Evolutionary conservation across 2,888 invertebrate genomes (phyloP).

Genomic region (Aethes cnicana): DNA sequence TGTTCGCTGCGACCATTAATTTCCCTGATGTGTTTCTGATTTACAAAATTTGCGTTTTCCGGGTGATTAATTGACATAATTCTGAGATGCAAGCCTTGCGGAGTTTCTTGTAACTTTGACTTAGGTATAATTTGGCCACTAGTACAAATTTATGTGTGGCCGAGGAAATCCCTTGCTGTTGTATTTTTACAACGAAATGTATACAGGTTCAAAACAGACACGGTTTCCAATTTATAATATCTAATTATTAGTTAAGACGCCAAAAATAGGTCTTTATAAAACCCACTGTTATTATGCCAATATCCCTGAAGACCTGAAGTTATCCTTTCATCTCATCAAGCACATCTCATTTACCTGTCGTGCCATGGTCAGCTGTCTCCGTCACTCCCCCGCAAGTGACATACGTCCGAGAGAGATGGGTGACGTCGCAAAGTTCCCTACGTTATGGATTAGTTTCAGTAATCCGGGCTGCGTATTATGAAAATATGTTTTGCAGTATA

Average conservation of each 20-base stretch:
- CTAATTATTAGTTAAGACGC: too few relatives aligned
- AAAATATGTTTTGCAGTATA: not conserved
- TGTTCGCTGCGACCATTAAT: conserved; percentile 16
- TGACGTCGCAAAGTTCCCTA: not conserved
- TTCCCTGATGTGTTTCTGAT: conserved; percentile 4
- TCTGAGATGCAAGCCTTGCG: too few relatives aligned
- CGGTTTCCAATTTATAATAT: too few relatives aligned
- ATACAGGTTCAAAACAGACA: too few relatives aligned
- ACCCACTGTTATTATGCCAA: too few relatives aligned
- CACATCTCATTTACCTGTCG: conserved; percentile 18
- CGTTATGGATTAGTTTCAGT: conserved; percentile 22
- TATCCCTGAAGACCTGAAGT: too few relatives aligned
- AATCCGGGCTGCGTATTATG: conserved; percentile 8
- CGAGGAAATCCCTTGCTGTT: not conserved
- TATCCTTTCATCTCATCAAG: conserved; percentile 20
- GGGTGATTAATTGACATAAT: not conserved
- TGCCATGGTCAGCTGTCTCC: not conserved
- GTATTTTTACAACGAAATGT: too few relatives aligned
- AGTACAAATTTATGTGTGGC: not conserved
- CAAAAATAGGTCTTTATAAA: too few relatives aligned
- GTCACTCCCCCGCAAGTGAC: not conserved
- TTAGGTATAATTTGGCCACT: not conserved
- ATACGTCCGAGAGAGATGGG: conserved; percentile 3
- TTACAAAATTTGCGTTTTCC: not conserved
- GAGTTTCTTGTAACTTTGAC: too few relatives aligned